Percentiles rank a stretch among this genome's conserved stretches.
Conservation (phyloP, 2,797 vertebrate genomes). For the Gastrophryne carolinensis region DNA sequence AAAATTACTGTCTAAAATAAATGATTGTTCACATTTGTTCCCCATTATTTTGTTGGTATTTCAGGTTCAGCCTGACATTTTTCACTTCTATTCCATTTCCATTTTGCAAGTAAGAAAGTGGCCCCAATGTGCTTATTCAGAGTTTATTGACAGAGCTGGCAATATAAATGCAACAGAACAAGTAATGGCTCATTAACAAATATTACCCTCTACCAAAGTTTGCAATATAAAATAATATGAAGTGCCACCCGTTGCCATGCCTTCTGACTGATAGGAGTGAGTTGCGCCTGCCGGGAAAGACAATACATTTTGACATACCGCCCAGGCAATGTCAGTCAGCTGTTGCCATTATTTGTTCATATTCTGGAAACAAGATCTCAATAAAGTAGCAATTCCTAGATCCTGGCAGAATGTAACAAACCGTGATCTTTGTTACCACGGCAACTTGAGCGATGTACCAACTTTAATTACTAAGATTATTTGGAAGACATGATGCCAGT, state of each 20-base stretch:
- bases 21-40: no score
- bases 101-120: not conserved
- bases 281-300: not conserved
- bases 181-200: not conserved
- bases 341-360: not conserved
- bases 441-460: conserved; percentile 6
- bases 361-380: conserved; percentile 24
- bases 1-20: no score
- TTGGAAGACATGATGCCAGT: not conserved
- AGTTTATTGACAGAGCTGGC: not conserved
- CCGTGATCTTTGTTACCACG: conserved; percentile 12
- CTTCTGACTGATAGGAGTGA: not conserved
- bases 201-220: no score
- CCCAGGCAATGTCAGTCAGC: not conserved
- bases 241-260: not conserved
- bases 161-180: not conserved
- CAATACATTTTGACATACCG: not conserved
- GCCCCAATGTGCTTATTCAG: not conserved
- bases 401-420: conserved; percentile 8
- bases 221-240: not conserved
- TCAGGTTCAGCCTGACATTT: no score
- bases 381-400: not conserved
- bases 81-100: no score
- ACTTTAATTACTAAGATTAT: not conserved
- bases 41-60: no score